Evolutionary conservation across 2,888 invertebrate species (phyloP).

Genomic region (Phortica magna): DNA sequence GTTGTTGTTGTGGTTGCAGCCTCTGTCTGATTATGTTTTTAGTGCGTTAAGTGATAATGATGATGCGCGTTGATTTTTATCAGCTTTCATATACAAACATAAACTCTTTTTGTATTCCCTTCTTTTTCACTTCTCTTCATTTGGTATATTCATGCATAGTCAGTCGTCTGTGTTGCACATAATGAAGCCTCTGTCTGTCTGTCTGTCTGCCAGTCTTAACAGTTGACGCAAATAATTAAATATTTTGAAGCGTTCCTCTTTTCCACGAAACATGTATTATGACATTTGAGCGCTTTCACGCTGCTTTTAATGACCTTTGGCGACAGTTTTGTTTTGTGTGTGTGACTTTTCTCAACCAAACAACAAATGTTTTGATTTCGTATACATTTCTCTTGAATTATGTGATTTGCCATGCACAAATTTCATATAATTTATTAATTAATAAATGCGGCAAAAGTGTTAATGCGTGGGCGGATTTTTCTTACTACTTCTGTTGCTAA

Average conservation of each 20-base stretch:
- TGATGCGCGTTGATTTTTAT: conserved; percentile 68
- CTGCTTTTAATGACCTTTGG: conserved; percentile 65
- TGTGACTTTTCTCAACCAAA: conserved; percentile 41
- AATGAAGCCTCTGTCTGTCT: neutral
- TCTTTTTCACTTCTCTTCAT: neutral
- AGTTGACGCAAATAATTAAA: conserved; percentile 29
- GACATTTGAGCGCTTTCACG: conserved; percentile 75
- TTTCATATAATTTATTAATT: too few relatives aligned
- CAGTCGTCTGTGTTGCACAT: conserved; percentile 10
- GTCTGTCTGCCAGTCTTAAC: too few relatives aligned
- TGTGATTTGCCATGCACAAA: too few relatives aligned
- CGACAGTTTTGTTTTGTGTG: conserved; percentile 53
- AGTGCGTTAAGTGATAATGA: conserved; percentile 72
- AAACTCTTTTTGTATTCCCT: neutral
- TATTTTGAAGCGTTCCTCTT: conserved; percentile 26
- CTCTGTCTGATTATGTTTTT: conserved; percentile 69
- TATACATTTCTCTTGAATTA: too few relatives aligned
- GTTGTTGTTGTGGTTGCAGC: conserved; percentile 27
- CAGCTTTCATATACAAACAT: conserved; percentile 32
- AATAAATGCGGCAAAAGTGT: too few relatives aligned
- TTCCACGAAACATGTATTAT: conserved; percentile 72
- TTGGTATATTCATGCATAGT: neutral
- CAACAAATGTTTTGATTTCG: neutral
- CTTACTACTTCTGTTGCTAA: neutral
- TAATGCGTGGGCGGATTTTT: too few relatives aligned